Conservation (phyloP, 2,113 vertebrate species). For the Centropristis striata region DNA sequence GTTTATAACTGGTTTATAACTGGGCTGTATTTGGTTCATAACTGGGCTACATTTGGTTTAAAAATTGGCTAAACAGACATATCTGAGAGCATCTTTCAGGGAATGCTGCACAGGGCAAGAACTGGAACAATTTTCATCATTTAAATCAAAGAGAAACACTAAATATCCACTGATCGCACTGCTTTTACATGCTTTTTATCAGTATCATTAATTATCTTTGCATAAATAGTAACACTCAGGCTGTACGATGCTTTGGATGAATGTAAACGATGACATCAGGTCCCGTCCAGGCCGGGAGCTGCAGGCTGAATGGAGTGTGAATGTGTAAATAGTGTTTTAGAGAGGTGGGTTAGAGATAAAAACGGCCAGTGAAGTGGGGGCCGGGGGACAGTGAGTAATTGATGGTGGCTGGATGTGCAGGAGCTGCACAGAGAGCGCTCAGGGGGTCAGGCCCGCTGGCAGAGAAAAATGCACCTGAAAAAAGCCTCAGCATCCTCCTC, state of each 20-base stretch:
- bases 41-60: too few species aligned
- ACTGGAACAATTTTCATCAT: background rate
- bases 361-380: slow-evolving; percentile 85
- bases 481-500: slow-evolving; percentile 66
- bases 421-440: slow-evolving; percentile 75
- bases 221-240: too few species aligned
- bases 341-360: slow-evolving; percentile 81
- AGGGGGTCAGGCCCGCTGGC: slow-evolving; percentile 80
- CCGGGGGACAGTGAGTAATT: slow-evolving; percentile 85
- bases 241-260: background rate
- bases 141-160: background rate
- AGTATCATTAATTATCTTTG: too few species aligned
- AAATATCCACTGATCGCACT: background rate
- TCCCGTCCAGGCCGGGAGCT: slow-evolving; percentile 13
- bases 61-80: too few species aligned
- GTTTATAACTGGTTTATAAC: too few species aligned
- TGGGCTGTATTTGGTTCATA: too few species aligned
- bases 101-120: too few species aligned
- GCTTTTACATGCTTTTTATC: background rate
- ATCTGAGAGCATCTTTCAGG: too few species aligned
- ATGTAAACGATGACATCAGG: background rate
- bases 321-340: slow-evolving; percentile 87
- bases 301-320: slow-evolving; percentile 45
- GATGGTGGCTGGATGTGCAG: slow-evolving; percentile 74
- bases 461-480: slow-evolving; percentile 86